A percentile compares a stretch with the other conserved stretches of the same genome.
phyloP scores from a whole-genome alignment of 2,888 invertebrate species.

The Zygogramma bicolorata region DNA sequence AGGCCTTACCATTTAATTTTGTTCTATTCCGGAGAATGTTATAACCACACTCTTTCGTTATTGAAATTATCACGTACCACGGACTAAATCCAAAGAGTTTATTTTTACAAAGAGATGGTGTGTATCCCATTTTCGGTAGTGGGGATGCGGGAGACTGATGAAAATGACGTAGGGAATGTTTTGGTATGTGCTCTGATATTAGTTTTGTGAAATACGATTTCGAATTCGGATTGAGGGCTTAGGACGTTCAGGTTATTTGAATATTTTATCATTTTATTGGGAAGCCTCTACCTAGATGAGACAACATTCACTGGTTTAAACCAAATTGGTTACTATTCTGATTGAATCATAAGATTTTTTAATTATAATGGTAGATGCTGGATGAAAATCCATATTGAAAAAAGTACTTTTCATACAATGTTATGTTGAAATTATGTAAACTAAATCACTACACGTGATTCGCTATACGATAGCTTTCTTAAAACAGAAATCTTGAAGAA shows the following conservation, averaged over 20 bases:
- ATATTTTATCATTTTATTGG: conserved; percentile 60
- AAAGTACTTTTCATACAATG: no score
- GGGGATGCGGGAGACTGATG: conserved; percentile 21
- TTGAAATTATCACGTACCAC: not conserved
- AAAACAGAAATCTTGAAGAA: no score
- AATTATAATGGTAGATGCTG: no score
- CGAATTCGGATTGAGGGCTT: conserved; percentile 62
- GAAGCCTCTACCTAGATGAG: conserved; percentile 19
- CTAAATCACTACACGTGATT: no score
- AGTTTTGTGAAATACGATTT: conserved; percentile 62
- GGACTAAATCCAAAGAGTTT: conserved; percentile 28
- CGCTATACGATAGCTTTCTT: no score
- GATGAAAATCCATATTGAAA: no score
- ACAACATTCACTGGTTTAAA: not conserved
- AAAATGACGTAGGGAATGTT: conserved; percentile 41
- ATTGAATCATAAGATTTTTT: no score
- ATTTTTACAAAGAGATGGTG: conserved; percentile 38
- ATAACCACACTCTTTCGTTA: no score
- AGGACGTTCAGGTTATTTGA: conserved; percentile 59
- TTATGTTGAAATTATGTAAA: no score
- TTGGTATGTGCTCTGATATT: conserved; percentile 54
- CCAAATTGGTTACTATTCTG: no score
- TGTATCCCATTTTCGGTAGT: conserved; percentile 39
- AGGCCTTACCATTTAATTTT: no score
- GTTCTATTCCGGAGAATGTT: no score